Evolutionary conservation across 2,113 vertebrate species (phyloP), one percentile per base, ranked within the genome.

Genomic region (Bothrops jararaca): DNA sequence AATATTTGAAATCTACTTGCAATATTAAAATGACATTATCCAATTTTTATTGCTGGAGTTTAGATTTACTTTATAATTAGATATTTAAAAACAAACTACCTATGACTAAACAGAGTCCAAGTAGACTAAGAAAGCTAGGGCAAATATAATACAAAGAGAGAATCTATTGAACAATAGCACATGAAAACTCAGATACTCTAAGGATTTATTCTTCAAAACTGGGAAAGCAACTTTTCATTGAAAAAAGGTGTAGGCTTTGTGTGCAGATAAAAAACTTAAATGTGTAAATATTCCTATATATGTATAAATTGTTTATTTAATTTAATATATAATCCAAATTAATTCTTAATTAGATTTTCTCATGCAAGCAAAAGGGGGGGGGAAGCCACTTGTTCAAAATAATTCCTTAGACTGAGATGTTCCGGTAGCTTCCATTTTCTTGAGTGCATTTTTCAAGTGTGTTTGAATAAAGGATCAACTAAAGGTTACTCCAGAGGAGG

Each of bases 1-100:
- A 96, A 85, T 96, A 96, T 95, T 97, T 96, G 96, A 96, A 96
- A 90, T 94, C 94, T 97, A 95, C 95, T 95, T 96, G 96, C 97
- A 95, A 96, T 94, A 94, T 97, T 97, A 97, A 96, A 97, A 93
- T 97, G 95, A 96, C 94, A 96, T 95, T 94, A 93, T 96, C 94
- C 94, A 90, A 91, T 95, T 96, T 94, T 91, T 93, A 90, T 95
- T 94, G 94, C 96, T 96, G 92, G 93, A 93, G 95, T 97, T 96
- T 95, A 96, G 94, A 95, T 96, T 96, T 96, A 94, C 88, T 95
- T 92, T 88, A 92, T 60, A 56, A 23, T 92, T 95, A 93, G 39
- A 69, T 42, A 89, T 85, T 9, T 39, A 6, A 26, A 5, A 69
- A 69, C 7, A 80, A 74, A 92, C 93, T 90, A 52, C 45, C 93